phyloP scores from a whole-genome alignment of 2,888 invertebrate genomes.

The Heliconius erato region DNA sequence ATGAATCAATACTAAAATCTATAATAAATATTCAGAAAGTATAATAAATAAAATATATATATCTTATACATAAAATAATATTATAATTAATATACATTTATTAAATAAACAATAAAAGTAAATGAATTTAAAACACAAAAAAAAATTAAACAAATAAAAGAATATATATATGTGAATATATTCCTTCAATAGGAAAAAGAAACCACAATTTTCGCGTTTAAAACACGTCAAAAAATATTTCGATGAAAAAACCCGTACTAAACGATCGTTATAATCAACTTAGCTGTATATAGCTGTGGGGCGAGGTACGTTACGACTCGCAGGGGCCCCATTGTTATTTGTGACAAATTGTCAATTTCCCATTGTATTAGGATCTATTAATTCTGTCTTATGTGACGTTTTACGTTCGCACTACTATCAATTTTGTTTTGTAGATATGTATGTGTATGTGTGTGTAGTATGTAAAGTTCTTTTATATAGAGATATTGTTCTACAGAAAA shows the following conservation, averaged over 20 bases:
- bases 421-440: slow-evolving; percentile 1
- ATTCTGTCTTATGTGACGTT: slow-evolving; percentile 22
- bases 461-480: not conserved
- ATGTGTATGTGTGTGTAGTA: not conserved
- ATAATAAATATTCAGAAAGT: too few species aligned
- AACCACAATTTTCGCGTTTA: not conserved
- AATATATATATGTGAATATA: not conserved
- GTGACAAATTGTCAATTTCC: slow-evolving; percentile 32
- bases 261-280: slow-evolving; percentile 13
- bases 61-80: too few species aligned
- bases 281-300: slow-evolving; percentile 5
- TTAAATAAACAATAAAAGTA: too few species aligned
- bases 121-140: too few species aligned
- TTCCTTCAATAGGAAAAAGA: not conserved
- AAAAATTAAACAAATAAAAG: too few species aligned
- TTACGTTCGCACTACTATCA: slow-evolving; percentile 4
- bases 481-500: not conserved
- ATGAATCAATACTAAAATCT: too few species aligned
- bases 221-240: not conserved
- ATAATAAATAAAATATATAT: too few species aligned
- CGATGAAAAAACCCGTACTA: not conserved
- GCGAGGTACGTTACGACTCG: slow-evolving; percentile 2
- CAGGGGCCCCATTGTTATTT: slow-evolving; percentile 34
- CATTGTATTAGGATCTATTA: slow-evolving; percentile 30
- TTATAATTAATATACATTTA: too few species aligned